Conservation (phyloP, 2,888 invertebrate genomes). For the Prenolepis imparis region DNA sequence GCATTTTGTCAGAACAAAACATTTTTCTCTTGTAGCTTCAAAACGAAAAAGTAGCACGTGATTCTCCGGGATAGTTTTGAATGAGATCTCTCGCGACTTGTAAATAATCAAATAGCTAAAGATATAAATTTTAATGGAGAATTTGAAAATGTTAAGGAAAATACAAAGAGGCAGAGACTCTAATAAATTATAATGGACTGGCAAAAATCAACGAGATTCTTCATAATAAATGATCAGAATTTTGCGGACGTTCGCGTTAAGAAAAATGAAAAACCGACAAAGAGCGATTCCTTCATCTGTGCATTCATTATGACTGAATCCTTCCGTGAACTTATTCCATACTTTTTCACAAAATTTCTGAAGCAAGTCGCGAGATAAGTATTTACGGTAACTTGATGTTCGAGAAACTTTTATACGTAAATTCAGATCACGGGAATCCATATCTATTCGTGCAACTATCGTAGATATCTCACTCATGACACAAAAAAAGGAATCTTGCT, state of each 20-base stretch:
- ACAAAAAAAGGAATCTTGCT: conserved; percentile 1
- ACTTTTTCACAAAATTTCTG: conserved; percentile 50
- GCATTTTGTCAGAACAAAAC: not conserved
- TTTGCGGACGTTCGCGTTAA: conserved; percentile 63
- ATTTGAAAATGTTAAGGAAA: not conserved
- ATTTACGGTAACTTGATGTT: not conserved
- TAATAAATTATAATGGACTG: conserved; percentile 51
- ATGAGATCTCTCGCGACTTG: not conserved
- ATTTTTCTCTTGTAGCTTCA: not conserved
- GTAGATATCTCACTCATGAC: not conserved
- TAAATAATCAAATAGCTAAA: not conserved
- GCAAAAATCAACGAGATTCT: conserved; percentile 6
- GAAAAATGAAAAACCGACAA: conserved; percentile 24
- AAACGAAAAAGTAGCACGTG: not conserved
- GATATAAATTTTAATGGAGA: not conserved
- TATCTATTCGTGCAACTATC: not conserved
- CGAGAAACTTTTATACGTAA: not conserved
- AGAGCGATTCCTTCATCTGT: too few species aligned
- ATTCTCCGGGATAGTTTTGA: not conserved
- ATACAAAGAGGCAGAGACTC: conserved; percentile 12
- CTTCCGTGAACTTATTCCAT: conserved; percentile 33
- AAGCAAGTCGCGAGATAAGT: too few species aligned
- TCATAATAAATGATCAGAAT: conserved; percentile 56
- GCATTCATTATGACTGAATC: too few species aligned
- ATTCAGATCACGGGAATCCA: not conserved